Evolutionary conservation across 1,140 invertebrate genomes (phyloP).

Genomic region (Antheraea pernyi): DNA sequence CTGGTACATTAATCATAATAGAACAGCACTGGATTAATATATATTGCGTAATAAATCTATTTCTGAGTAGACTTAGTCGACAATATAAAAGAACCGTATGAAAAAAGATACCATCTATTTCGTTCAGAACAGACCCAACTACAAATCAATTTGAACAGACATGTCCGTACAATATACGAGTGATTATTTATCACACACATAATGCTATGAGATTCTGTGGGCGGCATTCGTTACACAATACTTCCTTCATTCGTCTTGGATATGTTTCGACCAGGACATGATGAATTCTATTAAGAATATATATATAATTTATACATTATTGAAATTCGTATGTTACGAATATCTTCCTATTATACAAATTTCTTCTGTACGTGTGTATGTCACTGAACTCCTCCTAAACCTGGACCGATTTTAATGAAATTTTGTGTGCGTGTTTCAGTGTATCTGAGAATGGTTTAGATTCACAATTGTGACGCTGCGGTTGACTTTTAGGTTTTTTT

Average conservation of each 20-base stretch:
- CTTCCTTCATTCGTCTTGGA: background rate
- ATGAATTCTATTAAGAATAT: background rate
- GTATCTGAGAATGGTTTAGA: too few relatives aligned
- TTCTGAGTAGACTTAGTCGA: background rate
- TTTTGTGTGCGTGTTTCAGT: too few relatives aligned
- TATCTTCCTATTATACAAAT: too few relatives aligned
- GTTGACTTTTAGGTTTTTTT: too few relatives aligned
- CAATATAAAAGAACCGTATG: background rate
- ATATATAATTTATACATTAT: background rate
- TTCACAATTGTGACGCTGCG: too few relatives aligned
- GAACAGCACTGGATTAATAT: background rate
- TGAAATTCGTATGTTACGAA: background rate
- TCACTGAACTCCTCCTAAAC: too few relatives aligned
- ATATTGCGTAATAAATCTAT: background rate
- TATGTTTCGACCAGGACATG: background rate
- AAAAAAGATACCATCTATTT: background rate
- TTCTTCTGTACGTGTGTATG: too few relatives aligned
- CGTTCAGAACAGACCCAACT: background rate
- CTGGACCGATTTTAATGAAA: too few relatives aligned
- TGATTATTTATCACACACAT: background rate
- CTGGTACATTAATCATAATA: too few relatives aligned
- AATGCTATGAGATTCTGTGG: background rate
- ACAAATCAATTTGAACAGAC: slow-evolving; percentile 2
- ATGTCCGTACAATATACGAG: slow-evolving; percentile 2
- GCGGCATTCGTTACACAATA: background rate